A percentile compares a stretch with the other conserved stretches of the same genome.
These are phyloP conservation scores for Pelodiscus sinensis DNA, from an alignment of 2,113 vertebrate species.

Conservation along the genomic window DNA sequence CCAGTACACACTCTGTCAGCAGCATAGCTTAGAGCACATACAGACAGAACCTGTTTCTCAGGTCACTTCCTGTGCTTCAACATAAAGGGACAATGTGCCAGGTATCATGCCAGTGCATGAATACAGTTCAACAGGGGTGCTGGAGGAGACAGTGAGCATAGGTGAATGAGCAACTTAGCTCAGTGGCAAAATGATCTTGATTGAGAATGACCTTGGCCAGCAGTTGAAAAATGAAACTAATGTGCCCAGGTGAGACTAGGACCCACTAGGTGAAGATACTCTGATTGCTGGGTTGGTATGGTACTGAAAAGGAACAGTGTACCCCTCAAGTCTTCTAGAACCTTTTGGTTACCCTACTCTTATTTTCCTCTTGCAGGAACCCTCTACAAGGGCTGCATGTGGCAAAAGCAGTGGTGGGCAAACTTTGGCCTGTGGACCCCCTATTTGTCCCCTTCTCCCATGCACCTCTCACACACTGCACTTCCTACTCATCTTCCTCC, in stretches of 20 bases:
- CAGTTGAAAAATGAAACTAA: not conserved
- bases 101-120: not conserved
- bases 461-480: no score
- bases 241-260: not conserved
- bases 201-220: not conserved
- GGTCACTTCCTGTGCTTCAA: not conserved
- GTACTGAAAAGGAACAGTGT: not conserved
- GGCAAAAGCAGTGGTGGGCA: no score
- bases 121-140: not conserved
- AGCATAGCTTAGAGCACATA: not conserved
- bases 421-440: no score
- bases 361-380: fast-evolving
- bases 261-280: not conserved
- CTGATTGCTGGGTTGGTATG: not conserved
- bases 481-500: no score
- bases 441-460: no score
- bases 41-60: not conserved
- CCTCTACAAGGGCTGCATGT: not conserved
- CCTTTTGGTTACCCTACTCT: not conserved
- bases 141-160: not conserved
- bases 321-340: not conserved
- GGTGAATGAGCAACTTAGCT: not conserved
- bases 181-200: not conserved
- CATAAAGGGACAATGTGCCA: not conserved
- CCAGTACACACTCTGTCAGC: not conserved